Conservation (phyloP, 53 echinoderm and acorn worm genomes). For the Luidia sarsii region DNA sequence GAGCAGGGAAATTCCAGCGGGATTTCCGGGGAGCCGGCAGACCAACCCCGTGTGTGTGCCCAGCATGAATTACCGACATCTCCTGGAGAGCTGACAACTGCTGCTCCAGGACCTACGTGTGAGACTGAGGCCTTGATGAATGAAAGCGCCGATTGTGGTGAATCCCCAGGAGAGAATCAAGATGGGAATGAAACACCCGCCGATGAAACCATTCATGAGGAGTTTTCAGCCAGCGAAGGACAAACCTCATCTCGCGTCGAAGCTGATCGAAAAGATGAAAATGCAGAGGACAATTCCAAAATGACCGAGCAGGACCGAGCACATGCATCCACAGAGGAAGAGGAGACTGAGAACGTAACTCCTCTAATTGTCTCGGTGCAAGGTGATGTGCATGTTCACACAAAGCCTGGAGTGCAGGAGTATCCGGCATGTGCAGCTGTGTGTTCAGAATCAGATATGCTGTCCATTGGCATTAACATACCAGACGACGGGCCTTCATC, state of each 20-base stretch:
- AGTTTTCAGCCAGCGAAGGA: too few species aligned
- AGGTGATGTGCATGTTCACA: neutral
- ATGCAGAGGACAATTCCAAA: constrained; percentile 10
- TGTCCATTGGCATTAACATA: neutral
- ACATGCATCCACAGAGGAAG: neutral
- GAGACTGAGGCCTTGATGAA: too few species aligned
- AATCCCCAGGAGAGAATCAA: neutral
- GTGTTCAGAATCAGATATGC: neutral
- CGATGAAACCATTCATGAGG: too few species aligned
- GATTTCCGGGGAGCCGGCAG: neutral
- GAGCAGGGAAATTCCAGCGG: neutral
- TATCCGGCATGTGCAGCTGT: too few species aligned
- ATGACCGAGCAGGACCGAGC: neutral
- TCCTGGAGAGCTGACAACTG: neutral
- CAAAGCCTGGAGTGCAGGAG: neutral
- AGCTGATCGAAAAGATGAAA: too few species aligned
- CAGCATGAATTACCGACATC: neutral
- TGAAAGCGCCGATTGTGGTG: neutral
- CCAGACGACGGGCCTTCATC: constrained; percentile 19
- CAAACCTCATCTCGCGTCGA: too few species aligned
- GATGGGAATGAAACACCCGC: too few species aligned
- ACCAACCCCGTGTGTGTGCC: neutral
- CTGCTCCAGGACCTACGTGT: too few species aligned
- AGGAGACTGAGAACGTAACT: neutral
- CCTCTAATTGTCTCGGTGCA: too few species aligned